Evolutionary conservation across 2,888 invertebrate species (phyloP).

Genomic region (Crioceris asparagi): DNA sequence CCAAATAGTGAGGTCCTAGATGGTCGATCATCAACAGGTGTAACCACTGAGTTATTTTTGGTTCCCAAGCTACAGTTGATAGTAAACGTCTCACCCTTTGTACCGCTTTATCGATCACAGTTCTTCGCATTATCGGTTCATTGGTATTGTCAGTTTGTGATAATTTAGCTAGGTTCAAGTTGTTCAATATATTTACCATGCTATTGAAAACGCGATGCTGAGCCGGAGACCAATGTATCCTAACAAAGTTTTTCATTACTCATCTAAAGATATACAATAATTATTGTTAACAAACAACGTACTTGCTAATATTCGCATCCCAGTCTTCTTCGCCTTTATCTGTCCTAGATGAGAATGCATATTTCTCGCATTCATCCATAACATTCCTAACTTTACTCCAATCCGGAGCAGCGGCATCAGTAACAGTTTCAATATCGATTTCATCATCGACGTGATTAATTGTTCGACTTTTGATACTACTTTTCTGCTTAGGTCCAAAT

Average conservation of each 20-base stretch:
- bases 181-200: conserved; percentile 53
- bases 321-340: conserved; percentile 51
- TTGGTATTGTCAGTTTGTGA: conserved; percentile 47
- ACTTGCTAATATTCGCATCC: conserved; percentile 59
- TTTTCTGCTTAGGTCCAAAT: conserved; percentile 36
- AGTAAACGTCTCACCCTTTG: conserved; percentile 56
- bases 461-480: conserved; percentile 22
- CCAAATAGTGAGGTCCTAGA: conserved; percentile 53
- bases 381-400: conserved; percentile 45
- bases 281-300: conserved; percentile 19
- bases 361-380: conserved; percentile 63
- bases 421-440: conserved; percentile 41
- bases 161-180: conserved; percentile 54
- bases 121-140: conserved; percentile 58
- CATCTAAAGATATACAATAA: neutral
- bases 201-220: conserved; percentile 57
- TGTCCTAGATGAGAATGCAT: conserved; percentile 49
- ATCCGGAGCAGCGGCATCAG: conserved; percentile 43
- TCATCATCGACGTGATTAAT: conserved; percentile 26
- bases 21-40: conserved; percentile 60
- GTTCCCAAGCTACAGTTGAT: conserved; percentile 62
- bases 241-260: conserved; percentile 23
- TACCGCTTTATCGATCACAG: conserved; percentile 60
- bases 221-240: conserved; percentile 51
- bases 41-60: conserved; percentile 64